Evolutionary conservation across 2,113 vertebrate genomes (phyloP), one percentile per base, ranked within the genome.

Genomic region (Chelonoidis abingdonii): DNA sequence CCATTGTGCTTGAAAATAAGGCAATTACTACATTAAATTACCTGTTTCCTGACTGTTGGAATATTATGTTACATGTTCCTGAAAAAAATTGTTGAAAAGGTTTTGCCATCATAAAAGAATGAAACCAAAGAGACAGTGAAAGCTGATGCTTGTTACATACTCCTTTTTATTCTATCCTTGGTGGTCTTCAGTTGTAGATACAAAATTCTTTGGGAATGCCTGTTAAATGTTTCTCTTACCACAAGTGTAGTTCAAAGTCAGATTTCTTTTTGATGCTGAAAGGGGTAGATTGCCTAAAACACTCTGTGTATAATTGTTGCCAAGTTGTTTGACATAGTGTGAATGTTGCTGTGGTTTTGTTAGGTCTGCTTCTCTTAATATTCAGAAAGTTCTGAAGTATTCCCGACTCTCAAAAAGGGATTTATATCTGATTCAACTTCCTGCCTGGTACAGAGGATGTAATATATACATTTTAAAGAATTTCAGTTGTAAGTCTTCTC

Each of bases 191-290:
- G 13, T 41, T 81, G 38, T 83, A 50, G n/a, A 29, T 59, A 38
- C 1, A 94, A 87, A 13, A 79, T 88, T 91, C 44, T 24, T 6
- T 91, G 57, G 84, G 44, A 84, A 86, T 3, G 22, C 35, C 93
- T 80, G 19, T 92, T 90, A 89, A 76, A 52, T 94, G 44, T 87
- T 93, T 85, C 25, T 69, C 4, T 87, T 90, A 80, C 82, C 21
- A 35, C 3, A 65, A 94, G 62, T 84, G 80, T 12, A 14, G 89
- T 95, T 97, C 89, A 93, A 93, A 96, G 87, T 69, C 76, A 53
- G 4, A 83, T 83, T 89, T 50, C n/a, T 88, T 97, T 97, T 93
- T 96, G 89, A 86, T 95, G 80, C n/a, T 78, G 62, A 85, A 47
- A 38, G 50, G 80, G 41, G 7, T 41, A 62, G n/a, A 44, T 83